Evolutionary conservation across 1,140 invertebrate genomes (phyloP), one percentile per base, ranked within the genome.

Genomic region (Zaprionus africanus): DNA sequence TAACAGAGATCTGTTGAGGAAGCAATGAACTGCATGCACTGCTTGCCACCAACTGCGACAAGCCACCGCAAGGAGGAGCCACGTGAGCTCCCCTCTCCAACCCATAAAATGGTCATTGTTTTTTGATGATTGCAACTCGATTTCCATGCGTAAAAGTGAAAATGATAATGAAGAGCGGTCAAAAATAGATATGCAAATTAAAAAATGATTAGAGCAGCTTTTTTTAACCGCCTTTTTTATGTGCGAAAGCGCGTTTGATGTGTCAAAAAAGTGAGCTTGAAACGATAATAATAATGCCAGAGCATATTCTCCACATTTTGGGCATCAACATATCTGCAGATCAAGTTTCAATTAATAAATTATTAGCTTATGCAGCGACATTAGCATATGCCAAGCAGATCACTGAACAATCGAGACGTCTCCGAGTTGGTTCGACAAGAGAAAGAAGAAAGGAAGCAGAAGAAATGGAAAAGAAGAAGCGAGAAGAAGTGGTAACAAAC

Each of bases 161-260:
- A 83, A 51, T 51, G 46, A 51, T 24, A 58, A 38, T 41, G 64
- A 34, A 38, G 15, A 22, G 61, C 7, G 53, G 17, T 63, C 57
- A 68, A 78, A 74, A 67, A 81, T 80, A 54, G 71, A 78, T 78
- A 84, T 73, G 81, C 74, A 70, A 85, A 84, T 78, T 7, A 17
- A 67, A 84, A 81, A 81, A 59, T 70, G 38, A 61, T 61, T 49
- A 36, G n/a, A 17, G 67, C 54, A 84, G 65, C 46, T 60, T 38
- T 76, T 76, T 70, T 81, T 72, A 62, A 54, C 43, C 43, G 51
- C 62, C 58, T 28, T 69, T 81, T 85, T 82, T 65, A 79, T 85
- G 67, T 79, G 66, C 82, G 82, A 85, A 84, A 84, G 82, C 66
- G 34, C 17, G 15, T 56, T 54, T 62, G 17, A 43, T 43, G 53